These are phyloP conservation scores for Sialis lutaria DNA, from an alignment of 2,888 invertebrate species.

Conservation along the genomic window DNA sequence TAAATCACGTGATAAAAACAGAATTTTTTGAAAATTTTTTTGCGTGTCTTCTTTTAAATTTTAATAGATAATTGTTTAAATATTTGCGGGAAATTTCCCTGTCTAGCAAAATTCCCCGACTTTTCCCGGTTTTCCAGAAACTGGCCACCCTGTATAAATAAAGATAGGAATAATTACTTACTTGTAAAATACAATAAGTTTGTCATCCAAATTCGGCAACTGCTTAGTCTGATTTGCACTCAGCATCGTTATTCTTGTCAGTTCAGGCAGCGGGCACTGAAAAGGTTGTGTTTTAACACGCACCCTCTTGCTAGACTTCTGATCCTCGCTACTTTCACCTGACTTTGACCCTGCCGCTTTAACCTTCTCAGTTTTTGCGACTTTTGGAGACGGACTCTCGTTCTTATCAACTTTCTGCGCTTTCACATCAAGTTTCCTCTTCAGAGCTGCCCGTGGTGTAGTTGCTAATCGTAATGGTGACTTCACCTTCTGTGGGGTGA, in stretches of 20 bases:
- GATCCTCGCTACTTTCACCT: constrained; percentile 29
- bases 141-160: no score
- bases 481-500: constrained; percentile 22
- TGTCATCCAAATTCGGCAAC: constrained; percentile 47
- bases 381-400: constrained; percentile 14
- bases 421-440: constrained; percentile 29
- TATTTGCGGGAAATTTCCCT: no score
- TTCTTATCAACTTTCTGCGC: constrained; percentile 25
- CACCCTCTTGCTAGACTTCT: constrained; percentile 29
- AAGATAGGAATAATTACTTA: no score
- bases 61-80: no score
- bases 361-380: constrained; percentile 19
- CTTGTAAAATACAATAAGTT: constrained; percentile 76
- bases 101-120: no score
- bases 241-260: constrained; percentile 58
- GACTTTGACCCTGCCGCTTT: constrained; percentile 3
- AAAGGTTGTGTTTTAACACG: constrained; percentile 59
- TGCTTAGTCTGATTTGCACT: constrained; percentile 41
- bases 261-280: constrained; percentile 66
- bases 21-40: no score
- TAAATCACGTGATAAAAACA: no score
- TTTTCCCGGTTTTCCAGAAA: no score
- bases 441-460: constrained; percentile 32
- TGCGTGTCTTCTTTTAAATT: no score
- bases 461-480: constrained; percentile 36